These are phyloP conservation scores for Lepus townsendii DNA, from an alignment of 2,797 vertebrate species.

Conservation along the genomic window DNA sequence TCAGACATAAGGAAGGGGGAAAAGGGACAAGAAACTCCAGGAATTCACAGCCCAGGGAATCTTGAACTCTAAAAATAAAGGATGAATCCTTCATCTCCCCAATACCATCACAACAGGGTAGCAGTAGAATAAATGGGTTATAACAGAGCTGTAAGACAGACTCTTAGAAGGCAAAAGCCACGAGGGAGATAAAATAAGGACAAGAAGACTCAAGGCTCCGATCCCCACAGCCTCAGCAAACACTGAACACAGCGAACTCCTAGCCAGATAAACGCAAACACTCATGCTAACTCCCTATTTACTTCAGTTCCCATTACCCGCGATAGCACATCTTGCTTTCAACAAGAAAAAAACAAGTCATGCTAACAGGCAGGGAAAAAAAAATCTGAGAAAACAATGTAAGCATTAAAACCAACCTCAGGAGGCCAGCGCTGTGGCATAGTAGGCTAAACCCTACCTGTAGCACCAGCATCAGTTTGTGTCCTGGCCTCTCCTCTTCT, in stretches of 20 bases:
- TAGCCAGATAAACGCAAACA: neutral
- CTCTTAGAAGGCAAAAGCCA: neutral
- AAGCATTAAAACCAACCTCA: neutral
- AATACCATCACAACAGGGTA: neutral
- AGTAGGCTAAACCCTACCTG: no score
- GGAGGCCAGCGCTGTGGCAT: neutral
- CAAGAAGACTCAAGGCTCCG: neutral
- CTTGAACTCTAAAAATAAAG: neutral
- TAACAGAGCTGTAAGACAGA: neutral
- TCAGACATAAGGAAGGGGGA: neutral
- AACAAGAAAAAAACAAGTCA: neutral
- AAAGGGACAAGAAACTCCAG: neutral
- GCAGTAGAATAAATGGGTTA: neutral
- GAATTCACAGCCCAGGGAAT: neutral
- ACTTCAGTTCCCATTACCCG: neutral
- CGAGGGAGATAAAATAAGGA: neutral
- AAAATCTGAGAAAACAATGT: neutral
- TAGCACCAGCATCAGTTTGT: no score
- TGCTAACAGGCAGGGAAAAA: neutral
- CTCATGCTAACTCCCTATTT: neutral
- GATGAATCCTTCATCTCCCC: neutral
- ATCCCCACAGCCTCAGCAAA: neutral
- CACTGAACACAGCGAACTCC: neutral
- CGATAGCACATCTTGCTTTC: neutral
- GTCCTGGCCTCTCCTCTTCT: no score